Percentiles rank a stretch among this genome's conserved stretches.
These are phyloP conservation scores for Tridacna crocea DNA, from an alignment of 2,888 invertebrate genomes.

Conservation along the genomic window DNA sequence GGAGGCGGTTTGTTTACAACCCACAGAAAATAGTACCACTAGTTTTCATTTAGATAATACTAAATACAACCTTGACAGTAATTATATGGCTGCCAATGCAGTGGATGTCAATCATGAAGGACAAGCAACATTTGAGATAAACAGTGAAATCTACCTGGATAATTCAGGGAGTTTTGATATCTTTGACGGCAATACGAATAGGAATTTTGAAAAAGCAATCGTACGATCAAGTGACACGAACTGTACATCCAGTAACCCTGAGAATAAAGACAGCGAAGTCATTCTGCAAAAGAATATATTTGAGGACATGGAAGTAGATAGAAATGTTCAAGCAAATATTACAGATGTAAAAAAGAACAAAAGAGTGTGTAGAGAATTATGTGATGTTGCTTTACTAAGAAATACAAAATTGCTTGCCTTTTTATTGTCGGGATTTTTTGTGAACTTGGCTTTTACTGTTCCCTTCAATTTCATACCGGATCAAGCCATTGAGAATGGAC, in stretches of 20 bases:
- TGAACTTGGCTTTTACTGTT: slow-evolving; percentile 36
- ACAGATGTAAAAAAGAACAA: background rate
- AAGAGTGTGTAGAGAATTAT: slow-evolving; percentile 4
- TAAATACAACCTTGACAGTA: background rate
- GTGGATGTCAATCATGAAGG: background rate
- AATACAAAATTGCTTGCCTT: slow-evolving; percentile 29
- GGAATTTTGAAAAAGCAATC: background rate
- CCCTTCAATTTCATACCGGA: slow-evolving; percentile 49
- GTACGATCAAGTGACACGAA: background rate
- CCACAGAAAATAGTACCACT: background rate
- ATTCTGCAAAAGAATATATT: background rate
- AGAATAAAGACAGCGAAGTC: background rate
- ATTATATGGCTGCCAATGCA: background rate
- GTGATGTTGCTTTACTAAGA: slow-evolving; percentile 22
- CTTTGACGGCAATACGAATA: background rate
- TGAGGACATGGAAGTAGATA: background rate
- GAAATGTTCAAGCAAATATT: background rate
- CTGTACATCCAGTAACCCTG: background rate
- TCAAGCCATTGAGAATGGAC: slow-evolving; percentile 40
- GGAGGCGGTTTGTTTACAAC: too few relatives aligned
- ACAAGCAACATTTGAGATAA: background rate
- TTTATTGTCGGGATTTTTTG: slow-evolving; percentile 32
- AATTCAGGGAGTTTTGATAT: background rate
- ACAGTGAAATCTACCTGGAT: background rate
- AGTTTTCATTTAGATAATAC: background rate